Evolutionary conservation across 2,888 invertebrate genomes (phyloP).

Genomic region (Drosophila prostipennis): DNA sequence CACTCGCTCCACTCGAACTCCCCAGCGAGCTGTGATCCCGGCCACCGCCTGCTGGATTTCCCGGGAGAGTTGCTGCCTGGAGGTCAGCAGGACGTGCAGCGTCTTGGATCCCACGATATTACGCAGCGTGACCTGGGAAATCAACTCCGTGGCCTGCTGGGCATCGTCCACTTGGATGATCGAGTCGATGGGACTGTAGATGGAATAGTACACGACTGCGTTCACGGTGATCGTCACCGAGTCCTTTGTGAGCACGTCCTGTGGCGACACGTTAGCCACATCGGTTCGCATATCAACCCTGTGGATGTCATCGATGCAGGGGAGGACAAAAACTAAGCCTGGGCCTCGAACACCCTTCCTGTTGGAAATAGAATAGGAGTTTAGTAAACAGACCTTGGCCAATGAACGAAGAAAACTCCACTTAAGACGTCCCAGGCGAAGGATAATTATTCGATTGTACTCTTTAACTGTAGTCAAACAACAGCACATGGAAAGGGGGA

Average conservation of each 20-base stretch:
- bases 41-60: slow-evolving; percentile 93
- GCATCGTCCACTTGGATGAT: slow-evolving; percentile 87
- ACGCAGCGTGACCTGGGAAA: slow-evolving; percentile 92
- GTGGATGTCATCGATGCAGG: slow-evolving; percentile 86
- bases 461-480: slow-evolving; percentile 85
- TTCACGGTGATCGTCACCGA: slow-evolving; percentile 96
- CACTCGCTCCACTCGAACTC: slow-evolving; percentile 95
- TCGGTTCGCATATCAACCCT: slow-evolving; percentile 87
- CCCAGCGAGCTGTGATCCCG: slow-evolving; percentile 94
- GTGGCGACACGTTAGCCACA: slow-evolving; percentile 87
- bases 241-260: slow-evolving; percentile 92
- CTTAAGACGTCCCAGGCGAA: slow-evolving; percentile 86
- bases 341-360: slow-evolving; percentile 85
- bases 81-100: slow-evolving; percentile 94
- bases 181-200: slow-evolving; percentile 89
- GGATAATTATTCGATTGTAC: slow-evolving; percentile 87
- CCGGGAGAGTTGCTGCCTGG: slow-evolving; percentile 94
- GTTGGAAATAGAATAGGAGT: neutral
- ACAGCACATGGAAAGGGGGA: slow-evolving; percentile 71
- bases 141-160: slow-evolving; percentile 89
- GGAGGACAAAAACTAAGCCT: slow-evolving; percentile 87
- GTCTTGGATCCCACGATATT: slow-evolving; percentile 96
- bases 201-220: slow-evolving; percentile 92
- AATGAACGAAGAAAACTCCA: slow-evolving; percentile 18
- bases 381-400: too few relatives aligned